Percentiles rank a stretch among this genome's conserved stretches.
phyloP scores from a whole-genome alignment of 2,113 vertebrate genomes.

The Crotalus viridis region DNA sequence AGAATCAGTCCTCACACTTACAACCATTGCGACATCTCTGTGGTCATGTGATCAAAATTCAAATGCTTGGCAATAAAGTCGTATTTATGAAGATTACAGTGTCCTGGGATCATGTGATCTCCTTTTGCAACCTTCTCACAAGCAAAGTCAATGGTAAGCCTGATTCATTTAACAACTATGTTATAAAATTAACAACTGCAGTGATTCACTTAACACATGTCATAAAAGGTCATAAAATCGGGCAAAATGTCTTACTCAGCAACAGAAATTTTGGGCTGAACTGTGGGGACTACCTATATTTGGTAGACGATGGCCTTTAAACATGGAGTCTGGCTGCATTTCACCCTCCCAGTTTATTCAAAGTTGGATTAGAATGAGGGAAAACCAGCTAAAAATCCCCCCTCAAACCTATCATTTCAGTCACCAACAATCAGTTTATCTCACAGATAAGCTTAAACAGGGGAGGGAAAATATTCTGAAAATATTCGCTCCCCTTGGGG shows the following conservation, averaged over 20 bases:
- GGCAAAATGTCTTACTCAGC: neutral
- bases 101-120: too few relatives aligned
- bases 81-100: too few relatives aligned
- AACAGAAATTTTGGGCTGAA: neutral
- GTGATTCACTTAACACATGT: neutral
- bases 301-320: neutral
- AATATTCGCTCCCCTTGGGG: neutral
- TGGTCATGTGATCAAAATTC: too few relatives aligned
- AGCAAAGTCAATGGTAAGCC: too few relatives aligned
- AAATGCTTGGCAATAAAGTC: too few relatives aligned
- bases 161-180: too few relatives aligned
- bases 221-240: neutral
- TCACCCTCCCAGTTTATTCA: neutral
- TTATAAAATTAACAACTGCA: neutral
- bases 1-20: too few relatives aligned
- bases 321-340: neutral
- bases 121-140: too few relatives aligned
- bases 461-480: neutral
- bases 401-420: neutral
- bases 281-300: neutral
- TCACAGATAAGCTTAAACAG: neutral
- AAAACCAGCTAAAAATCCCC: neutral
- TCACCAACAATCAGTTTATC: neutral
- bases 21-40: too few relatives aligned
- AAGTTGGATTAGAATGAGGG: neutral